A percentile compares a stretch with the other conserved stretches of the same genome.
These are phyloP conservation scores for Eubasilissa regina DNA, from an alignment of 1,140 invertebrate species.

Conservation along the genomic window DNA sequence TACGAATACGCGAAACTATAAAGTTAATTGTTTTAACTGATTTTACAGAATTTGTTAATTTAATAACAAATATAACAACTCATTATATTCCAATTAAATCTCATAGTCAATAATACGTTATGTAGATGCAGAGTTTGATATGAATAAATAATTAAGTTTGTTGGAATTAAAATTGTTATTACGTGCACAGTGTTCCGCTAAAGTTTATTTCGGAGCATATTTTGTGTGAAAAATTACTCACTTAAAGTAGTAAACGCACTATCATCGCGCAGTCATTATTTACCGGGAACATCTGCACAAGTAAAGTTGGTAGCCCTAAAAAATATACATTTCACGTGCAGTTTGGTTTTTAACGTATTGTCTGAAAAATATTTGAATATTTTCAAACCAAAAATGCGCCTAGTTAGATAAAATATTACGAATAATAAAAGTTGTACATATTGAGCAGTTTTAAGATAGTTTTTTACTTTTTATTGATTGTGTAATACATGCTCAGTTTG, in stretches of 20 bases:
- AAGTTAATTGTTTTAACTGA: no score
- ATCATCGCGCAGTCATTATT: conserved; percentile 39
- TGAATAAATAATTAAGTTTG: conserved; percentile 10
- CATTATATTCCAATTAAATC: no score
- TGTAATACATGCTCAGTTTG: no score
- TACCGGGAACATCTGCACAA: conserved; percentile 38
- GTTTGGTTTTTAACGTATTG: not conserved
- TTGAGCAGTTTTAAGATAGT: not conserved
- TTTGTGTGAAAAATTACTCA: conserved; percentile 9
- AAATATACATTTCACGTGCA: conserved; percentile 10
- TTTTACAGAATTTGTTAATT: no score
- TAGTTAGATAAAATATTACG: no score
- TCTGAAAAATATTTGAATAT: not conserved
- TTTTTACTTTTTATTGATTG: no score
- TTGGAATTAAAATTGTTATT: not conserved
- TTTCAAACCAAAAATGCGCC: no score
- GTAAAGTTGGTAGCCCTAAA: conserved; percentile 22
- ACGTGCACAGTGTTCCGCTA: conserved; percentile 4
- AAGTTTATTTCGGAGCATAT: not conserved
- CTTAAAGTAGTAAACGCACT: conserved; percentile 30
- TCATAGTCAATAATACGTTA: no score
- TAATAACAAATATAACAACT: no score
- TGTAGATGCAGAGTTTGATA: not conserved
- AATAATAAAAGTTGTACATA: no score
- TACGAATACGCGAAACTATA: no score